These are phyloP conservation scores for Conops quadrifasciatus DNA, from an alignment of 2,888 invertebrate species.

Conservation along the genomic window DNA sequence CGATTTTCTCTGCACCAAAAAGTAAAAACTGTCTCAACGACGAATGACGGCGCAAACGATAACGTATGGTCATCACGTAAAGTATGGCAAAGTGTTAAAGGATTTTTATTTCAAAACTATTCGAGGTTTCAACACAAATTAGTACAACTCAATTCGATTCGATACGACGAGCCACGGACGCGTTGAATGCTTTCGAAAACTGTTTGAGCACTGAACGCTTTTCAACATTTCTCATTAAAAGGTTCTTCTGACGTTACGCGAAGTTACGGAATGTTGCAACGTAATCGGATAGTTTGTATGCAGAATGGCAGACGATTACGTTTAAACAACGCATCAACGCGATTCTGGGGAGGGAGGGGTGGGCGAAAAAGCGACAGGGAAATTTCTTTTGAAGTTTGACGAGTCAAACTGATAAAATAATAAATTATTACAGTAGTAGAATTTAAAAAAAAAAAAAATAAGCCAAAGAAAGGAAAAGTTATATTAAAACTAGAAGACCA, in stretches of 20 bases:
- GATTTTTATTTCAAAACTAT: too few species aligned
- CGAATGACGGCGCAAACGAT: constrained; percentile 49
- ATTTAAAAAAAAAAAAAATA: background rate
- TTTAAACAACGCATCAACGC: background rate
- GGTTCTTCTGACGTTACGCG: too few species aligned
- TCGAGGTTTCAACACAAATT: too few species aligned
- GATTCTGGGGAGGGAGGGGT: background rate
- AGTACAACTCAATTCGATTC: too few species aligned
- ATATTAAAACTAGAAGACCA: too few species aligned
- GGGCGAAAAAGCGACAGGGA: background rate
- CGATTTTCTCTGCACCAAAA: constrained; percentile 31
- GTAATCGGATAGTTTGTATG: constrained; percentile 23
- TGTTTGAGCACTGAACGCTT: too few species aligned
- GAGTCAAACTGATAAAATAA: background rate
- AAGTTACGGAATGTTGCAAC: background rate
- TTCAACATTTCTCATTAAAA: too few species aligned
- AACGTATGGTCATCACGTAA: constrained; percentile 47
- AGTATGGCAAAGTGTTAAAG: too few species aligned
- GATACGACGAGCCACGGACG: too few species aligned
- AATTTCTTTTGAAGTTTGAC: background rate
- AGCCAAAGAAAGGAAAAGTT: background rate
- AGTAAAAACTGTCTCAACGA: constrained; percentile 52
- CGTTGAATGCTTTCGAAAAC: too few species aligned
- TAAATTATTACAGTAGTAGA: background rate
- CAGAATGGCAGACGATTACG: background rate